phyloP scores from a whole-genome alignment of 2,113 vertebrate genomes.

The Anhinga anhinga region DNA sequence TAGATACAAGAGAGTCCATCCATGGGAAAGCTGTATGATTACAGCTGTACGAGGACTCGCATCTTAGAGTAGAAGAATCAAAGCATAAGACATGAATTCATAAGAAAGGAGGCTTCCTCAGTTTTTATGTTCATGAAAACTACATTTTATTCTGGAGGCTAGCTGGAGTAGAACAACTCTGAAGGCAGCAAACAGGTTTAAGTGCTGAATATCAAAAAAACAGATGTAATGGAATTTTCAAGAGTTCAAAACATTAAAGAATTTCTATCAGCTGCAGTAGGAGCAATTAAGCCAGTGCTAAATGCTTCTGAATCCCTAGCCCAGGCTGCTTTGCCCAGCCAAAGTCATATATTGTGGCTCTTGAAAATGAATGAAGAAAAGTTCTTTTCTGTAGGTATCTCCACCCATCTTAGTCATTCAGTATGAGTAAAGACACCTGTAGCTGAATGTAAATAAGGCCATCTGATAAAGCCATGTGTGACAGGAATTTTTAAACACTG shows the following conservation, averaged over 20 bases:
- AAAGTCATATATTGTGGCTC: neutral
- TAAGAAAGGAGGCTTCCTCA: neutral
- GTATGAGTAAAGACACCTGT: slow-evolving; percentile 54
- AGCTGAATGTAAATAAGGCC: slow-evolving; percentile 32
- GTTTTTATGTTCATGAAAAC: neutral
- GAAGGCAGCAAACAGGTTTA: neutral
- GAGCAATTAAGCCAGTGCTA: neutral
- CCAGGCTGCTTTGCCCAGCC: neutral
- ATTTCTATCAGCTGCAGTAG: neutral
- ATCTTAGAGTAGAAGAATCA: neutral
- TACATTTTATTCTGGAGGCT: neutral
- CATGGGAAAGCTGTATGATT: neutral
- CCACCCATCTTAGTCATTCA: slow-evolving; percentile 32
- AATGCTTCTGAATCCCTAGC: neutral
- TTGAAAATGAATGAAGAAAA: neutral
- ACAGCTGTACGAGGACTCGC: neutral
- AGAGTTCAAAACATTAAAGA: neutral
- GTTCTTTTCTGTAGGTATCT: slow-evolving; percentile 5
- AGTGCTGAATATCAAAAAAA: neutral
- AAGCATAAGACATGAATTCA: neutral
- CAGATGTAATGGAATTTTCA: neutral
- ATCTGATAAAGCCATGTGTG: slow-evolving; percentile 8
- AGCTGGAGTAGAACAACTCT: neutral
- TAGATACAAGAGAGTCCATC: neutral
- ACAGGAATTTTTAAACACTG: slow-evolving; percentile 37